A percentile compares a stretch with the other conserved stretches of the same genome.
phyloP scores from a whole-genome alignment of 2,113 vertebrate species.

The Ctenodactylus gundi region DNA sequence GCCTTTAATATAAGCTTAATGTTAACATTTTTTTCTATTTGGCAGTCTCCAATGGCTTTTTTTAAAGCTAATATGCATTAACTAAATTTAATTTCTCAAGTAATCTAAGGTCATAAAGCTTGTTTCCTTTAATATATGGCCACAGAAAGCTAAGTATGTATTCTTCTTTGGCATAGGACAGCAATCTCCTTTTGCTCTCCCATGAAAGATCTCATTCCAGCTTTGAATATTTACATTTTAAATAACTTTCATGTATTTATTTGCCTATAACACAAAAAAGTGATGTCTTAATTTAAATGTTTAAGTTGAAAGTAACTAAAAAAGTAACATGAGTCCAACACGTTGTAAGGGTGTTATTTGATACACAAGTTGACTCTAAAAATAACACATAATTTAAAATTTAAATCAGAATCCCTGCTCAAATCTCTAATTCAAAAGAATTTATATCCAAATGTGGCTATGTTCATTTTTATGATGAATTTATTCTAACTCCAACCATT shows the following conservation, averaged over 20 bases:
- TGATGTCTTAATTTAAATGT: neutral
- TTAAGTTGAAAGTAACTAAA: constrained; percentile 45
- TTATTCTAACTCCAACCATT: constrained; percentile 52
- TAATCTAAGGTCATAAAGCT: neutral
- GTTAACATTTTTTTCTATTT: constrained; percentile 42
- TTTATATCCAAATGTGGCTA: constrained; percentile 6
- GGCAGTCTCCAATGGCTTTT: constrained; percentile 41
- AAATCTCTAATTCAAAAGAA: constrained; percentile 49
- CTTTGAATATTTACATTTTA: constrained; percentile 19
- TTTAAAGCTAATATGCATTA: constrained; percentile 39
- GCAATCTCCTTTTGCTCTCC: constrained; percentile 10
- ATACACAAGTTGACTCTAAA: constrained; percentile 19
- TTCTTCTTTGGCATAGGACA: neutral
- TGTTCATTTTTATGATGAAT: constrained; percentile 38
- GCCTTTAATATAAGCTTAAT: neutral
- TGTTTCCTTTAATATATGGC: constrained; percentile 23
- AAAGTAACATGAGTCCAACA: neutral
- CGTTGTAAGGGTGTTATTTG: neutral
- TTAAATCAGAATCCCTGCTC: constrained; percentile 9
- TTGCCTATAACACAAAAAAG: neutral
- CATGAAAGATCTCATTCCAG: neutral
- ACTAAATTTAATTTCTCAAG: constrained; percentile 41
- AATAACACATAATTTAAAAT: constrained; percentile 44
- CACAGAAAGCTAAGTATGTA: constrained; percentile 23
- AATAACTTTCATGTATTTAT: constrained; percentile 22